Percentiles rank a stretch among this genome's conserved stretches.
phyloP scores from a whole-genome alignment of 92 coral and sea anemone species.

The Phenganax marumi region DNA sequence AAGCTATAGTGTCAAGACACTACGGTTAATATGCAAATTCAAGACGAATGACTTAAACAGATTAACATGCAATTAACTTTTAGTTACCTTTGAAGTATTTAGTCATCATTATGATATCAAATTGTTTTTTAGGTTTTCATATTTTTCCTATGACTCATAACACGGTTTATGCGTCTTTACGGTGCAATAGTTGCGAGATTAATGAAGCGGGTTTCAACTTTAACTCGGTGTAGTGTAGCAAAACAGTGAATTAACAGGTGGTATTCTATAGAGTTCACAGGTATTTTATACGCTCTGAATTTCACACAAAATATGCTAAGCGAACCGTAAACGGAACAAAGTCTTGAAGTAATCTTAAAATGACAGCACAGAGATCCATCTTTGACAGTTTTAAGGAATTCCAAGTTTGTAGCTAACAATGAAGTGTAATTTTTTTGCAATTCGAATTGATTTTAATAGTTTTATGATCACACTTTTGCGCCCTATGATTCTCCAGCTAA shows the following conservation, averaged over 20 bases:
- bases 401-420: too few species aligned
- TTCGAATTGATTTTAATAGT: too few species aligned
- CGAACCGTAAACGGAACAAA: neutral
- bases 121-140: constrained; percentile 2
- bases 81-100: constrained; percentile 19
- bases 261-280: constrained; percentile 23
- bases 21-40: constrained; percentile 7
- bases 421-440: too few species aligned
- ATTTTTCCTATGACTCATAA: constrained; percentile 5
- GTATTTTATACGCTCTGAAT: constrained; percentile 15
- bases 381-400: too few species aligned
- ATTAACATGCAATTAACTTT: neutral
- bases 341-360: too few species aligned
- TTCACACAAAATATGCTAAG: constrained; percentile 20
- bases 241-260: constrained; percentile 27
- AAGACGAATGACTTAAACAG: neutral
- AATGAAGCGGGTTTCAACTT: constrained; percentile 1
- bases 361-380: too few species aligned
- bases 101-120: neutral
- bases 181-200: constrained; percentile 8
- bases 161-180: constrained; percentile 18
- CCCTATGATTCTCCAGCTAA: neutral
- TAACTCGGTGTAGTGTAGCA: neutral
- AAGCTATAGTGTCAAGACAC: neutral
- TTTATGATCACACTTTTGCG: too few species aligned